A percentile compares a stretch with the other conserved stretches of the same genome.
These are phyloP conservation scores for Etheostoma spectabile DNA, from an alignment of 2,113 vertebrate species.

Conservation along the genomic window DNA sequence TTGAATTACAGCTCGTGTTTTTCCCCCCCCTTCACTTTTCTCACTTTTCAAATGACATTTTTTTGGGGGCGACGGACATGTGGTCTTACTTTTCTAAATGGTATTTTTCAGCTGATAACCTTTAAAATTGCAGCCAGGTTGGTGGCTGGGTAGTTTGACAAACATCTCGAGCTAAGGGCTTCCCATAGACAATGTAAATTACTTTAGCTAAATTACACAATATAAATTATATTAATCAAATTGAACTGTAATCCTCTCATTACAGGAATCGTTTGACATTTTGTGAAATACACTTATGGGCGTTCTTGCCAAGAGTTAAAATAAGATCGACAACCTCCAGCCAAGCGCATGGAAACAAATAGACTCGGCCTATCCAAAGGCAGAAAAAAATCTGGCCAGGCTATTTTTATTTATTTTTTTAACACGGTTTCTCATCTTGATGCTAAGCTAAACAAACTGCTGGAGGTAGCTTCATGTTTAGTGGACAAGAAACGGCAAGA, in stretches of 20 bases:
- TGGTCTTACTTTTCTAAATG: neutral
- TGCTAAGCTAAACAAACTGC: neutral
- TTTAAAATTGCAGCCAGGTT: neutral
- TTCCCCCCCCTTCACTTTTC: neutral
- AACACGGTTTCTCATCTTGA: neutral
- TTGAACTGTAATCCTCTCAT: neutral
- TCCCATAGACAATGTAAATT: conserved; percentile 3
- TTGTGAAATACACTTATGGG: neutral
- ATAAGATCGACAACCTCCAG: neutral
- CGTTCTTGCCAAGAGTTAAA: neutral
- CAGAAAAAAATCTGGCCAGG: neutral
- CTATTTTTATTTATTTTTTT: no score
- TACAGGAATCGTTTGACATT: conserved; percentile 3
- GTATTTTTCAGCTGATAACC: neutral
- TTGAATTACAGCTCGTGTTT: neutral
- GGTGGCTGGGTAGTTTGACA: neutral
- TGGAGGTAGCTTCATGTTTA: neutral
- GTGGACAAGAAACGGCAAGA: neutral
- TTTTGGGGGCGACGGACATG: neutral
- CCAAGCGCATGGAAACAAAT: neutral
- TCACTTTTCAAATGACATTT: conserved; percentile 1
- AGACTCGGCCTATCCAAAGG: neutral
- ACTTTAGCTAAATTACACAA: neutral
- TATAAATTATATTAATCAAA: neutral
- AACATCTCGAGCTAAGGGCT: conserved; percentile 17